These are phyloP conservation scores for Melipona beecheii DNA, from an alignment of 2,888 invertebrate genomes.

Conservation along the genomic window DNA sequence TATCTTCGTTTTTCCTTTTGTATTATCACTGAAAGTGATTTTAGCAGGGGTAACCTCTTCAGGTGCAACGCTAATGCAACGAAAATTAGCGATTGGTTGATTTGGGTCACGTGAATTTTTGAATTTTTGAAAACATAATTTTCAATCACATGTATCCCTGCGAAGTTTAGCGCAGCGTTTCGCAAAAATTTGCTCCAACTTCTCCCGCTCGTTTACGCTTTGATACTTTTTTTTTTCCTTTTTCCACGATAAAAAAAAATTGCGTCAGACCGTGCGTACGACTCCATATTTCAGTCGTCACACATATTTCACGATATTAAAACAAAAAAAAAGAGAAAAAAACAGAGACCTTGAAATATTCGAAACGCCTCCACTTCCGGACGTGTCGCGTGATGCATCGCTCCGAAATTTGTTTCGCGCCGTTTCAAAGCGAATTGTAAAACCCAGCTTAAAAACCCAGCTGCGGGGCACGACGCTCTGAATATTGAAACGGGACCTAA, in stretches of 20 bases:
- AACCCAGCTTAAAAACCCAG: background rate
- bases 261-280: background rate
- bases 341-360: background rate
- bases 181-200: too few relatives aligned
- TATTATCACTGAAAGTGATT: too few relatives aligned
- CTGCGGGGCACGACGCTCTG: background rate
- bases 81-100: too few relatives aligned
- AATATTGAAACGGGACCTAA: background rate
- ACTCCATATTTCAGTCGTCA: background rate
- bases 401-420: background rate
- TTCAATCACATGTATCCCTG: too few relatives aligned
- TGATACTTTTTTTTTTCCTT: background rate
- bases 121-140: too few relatives aligned
- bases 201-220: background rate
- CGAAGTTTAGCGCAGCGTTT: too few relatives aligned
- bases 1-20: too few relatives aligned
- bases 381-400: background rate
- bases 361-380: background rate
- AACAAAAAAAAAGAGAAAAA: background rate
- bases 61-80: too few relatives aligned
- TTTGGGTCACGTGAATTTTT: too few relatives aligned
- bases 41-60: too few relatives aligned
- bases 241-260: background rate
- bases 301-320: background rate
- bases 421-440: background rate